Conservation (phyloP, 2,113 vertebrate species). For the Ptyas mucosa region DNA sequence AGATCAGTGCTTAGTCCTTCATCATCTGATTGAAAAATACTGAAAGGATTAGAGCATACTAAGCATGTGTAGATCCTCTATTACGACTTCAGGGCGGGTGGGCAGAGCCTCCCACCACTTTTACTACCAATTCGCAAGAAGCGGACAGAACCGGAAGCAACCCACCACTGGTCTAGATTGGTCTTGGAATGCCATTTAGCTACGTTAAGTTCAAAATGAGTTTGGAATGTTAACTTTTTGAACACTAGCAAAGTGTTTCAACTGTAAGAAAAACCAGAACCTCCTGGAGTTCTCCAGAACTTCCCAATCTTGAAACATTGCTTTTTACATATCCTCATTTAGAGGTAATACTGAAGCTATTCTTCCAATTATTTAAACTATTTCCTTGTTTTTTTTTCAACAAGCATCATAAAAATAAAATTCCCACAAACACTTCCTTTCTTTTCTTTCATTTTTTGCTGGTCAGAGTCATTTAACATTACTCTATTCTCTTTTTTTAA, state of each 20-base stretch:
- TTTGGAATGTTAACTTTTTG: background rate
- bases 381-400: background rate
- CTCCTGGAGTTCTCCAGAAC: background rate
- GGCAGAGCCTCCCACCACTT: no score
- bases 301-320: background rate
- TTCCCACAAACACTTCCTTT: background rate
- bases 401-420: background rate
- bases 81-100: no score
- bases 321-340: background rate
- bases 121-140: no score
- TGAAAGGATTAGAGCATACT: no score
- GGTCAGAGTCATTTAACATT: background rate
- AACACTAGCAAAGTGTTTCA: background rate
- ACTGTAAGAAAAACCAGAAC: background rate
- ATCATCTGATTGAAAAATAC: no score
- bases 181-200: background rate
- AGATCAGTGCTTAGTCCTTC: no score
- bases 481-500: background rate
- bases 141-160: no score
- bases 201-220: background rate
- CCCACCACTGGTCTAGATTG: background rate
- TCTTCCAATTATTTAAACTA: background rate
- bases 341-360: background rate
- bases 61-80: no score
- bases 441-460: conserved; percentile 2